A percentile compares a stretch with the other conserved stretches of the same genome.
phyloP scores from a whole-genome alignment of 1,140 invertebrate genomes.

The Ceratina japonica region DNA sequence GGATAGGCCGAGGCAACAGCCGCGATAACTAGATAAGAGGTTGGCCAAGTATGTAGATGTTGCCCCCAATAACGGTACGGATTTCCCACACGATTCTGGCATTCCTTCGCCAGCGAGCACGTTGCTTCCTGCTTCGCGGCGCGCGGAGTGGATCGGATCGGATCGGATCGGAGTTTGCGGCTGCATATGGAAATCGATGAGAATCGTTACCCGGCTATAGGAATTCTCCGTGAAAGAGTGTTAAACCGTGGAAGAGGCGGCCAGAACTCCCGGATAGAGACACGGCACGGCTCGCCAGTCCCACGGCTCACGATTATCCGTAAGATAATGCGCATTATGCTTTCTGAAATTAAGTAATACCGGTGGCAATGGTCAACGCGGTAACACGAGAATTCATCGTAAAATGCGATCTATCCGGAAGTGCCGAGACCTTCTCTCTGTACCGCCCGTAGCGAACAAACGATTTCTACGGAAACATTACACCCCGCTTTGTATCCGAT shows the following conservation, averaged over 20 bases:
- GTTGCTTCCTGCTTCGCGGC: constrained; percentile 38
- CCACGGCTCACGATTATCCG: neutral
- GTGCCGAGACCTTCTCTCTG: neutral
- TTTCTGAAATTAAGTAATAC: constrained; percentile 13
- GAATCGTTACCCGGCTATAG: constrained; percentile 27
- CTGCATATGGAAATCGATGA: constrained; percentile 43
- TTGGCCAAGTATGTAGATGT: constrained; percentile 50
- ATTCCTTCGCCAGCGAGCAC: constrained; percentile 30
- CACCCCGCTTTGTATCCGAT: constrained; percentile 14
- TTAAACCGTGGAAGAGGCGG: constrained; percentile 17
- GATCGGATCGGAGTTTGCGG: neutral
- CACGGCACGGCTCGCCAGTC: neutral
- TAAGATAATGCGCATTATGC: neutral
- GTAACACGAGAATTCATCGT: constrained; percentile 34
- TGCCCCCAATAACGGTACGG: constrained; percentile 57
- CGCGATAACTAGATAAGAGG: constrained; percentile 46
- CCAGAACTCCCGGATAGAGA: constrained; percentile 3
- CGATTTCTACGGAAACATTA: constrained; percentile 31
- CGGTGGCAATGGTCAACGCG: constrained; percentile 8
- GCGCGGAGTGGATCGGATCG: too few species aligned
- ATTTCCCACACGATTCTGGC: constrained; percentile 61
- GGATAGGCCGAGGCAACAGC: constrained; percentile 14
- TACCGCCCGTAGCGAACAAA: neutral
- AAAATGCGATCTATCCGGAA: constrained; percentile 36
- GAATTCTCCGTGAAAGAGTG: constrained; percentile 8